Evolutionary conservation across 1,140 invertebrate genomes (phyloP).

Genomic region (Zaprionus inermis): DNA sequence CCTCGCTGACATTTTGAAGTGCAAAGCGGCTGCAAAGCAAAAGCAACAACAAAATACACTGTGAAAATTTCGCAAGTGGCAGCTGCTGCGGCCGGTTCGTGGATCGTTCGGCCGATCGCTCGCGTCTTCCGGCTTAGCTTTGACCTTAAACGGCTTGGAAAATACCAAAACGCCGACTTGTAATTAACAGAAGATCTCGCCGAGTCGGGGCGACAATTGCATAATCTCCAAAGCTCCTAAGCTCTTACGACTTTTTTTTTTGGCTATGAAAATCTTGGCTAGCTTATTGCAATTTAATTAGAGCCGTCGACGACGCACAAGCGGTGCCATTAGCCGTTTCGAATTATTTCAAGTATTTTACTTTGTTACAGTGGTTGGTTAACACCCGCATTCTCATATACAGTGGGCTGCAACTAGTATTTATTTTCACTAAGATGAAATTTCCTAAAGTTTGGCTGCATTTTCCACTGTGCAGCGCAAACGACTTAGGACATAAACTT

Average conservation of each 20-base stretch:
- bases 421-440: neutral
- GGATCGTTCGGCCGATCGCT: slow-evolving; percentile 16
- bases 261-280: slow-evolving; percentile 2
- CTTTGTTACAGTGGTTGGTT: slow-evolving; percentile 6
- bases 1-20: slow-evolving; percentile 73
- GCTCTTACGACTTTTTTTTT: slow-evolving; percentile 8
- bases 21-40: slow-evolving; percentile 53
- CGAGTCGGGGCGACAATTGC: slow-evolving; percentile 41
- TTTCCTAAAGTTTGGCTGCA: too few relatives aligned
- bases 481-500: slow-evolving; percentile 73
- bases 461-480: slow-evolving; percentile 41
- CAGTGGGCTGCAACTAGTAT: neutral
- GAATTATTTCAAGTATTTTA: slow-evolving; percentile 21
- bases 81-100: slow-evolving; percentile 29
- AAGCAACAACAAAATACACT: neutral
- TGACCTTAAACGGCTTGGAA: slow-evolving; percentile 71
- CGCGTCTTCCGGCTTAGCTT: slow-evolving; percentile 68
- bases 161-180: slow-evolving; percentile 57
- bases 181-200: slow-evolving; percentile 70
- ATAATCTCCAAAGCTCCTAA: slow-evolving; percentile 31
- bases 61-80: slow-evolving; percentile 69
- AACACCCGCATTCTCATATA: slow-evolving; percentile 34
- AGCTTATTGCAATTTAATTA: slow-evolving; percentile 65
- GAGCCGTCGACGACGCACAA: slow-evolving; percentile 17
- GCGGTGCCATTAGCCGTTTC: slow-evolving; percentile 23